Conservation (phyloP, 2,797 vertebrate genomes). For the Sternotherus odoratus region DNA sequence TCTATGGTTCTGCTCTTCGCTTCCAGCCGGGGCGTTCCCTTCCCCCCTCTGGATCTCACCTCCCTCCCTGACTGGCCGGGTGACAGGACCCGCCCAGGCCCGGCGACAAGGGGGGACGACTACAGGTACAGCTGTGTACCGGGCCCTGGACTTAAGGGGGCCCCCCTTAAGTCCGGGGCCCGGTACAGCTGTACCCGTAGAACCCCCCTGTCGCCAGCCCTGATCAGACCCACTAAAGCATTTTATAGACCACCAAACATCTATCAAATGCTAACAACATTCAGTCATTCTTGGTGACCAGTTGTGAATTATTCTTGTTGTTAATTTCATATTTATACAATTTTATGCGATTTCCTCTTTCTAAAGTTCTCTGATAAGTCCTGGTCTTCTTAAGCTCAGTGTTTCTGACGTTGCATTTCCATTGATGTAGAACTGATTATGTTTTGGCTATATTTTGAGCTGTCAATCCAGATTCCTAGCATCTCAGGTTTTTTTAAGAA, state of each 20-base stretch:
- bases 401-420: background rate
- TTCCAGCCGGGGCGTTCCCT: too few species aligned
- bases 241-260: background rate
- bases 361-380: background rate
- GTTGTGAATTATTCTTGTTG: background rate
- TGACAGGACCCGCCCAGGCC: too few species aligned
- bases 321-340: background rate
- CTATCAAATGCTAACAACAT: rapidly evolving
- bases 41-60: too few species aligned
- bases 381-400: background rate
- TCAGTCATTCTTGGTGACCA: background rate
- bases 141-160: too few species aligned
- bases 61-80: too few species aligned
- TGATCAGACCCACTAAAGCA: background rate
- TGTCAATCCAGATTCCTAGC: background rate
- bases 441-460: background rate
- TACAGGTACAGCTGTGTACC: too few species aligned
- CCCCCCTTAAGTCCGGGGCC: too few species aligned
- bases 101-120: too few species aligned
- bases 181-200: too few species aligned
- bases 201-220: too few species aligned
- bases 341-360: background rate
- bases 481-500: background rate
- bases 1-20: too few species aligned
- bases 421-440: background rate